phyloP scores from a whole-genome alignment of 2,797 vertebrate genomes.

The Oreonectes daqikongensis region DNA sequence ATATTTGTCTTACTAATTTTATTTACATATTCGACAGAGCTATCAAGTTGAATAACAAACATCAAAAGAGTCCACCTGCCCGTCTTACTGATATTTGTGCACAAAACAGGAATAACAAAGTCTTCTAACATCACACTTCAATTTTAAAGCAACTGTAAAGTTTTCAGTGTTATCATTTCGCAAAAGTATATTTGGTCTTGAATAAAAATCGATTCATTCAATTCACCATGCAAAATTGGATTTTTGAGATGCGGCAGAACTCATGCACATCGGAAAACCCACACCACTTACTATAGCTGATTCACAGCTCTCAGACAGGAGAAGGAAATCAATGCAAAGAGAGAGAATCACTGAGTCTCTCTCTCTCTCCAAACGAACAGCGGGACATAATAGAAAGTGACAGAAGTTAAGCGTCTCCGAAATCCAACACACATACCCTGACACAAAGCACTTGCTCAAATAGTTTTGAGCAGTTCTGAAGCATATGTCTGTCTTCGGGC shows the following conservation, averaged over 20 bases:
- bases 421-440: slow-evolving; percentile 62
- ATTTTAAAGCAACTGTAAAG: neutral
- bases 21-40: too few species aligned
- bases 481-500: slow-evolving; percentile 41
- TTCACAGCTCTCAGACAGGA: slow-evolving; percentile 47
- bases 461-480: slow-evolving; percentile 40
- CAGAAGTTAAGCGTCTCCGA: slow-evolving; percentile 80
- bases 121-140: neutral
- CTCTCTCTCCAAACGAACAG: slow-evolving; percentile 46
- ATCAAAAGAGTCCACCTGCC: too few species aligned
- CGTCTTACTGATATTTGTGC: too few species aligned
- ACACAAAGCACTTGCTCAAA: slow-evolving; percentile 50
- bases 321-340: slow-evolving; percentile 57
- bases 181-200: slow-evolving; percentile 4
- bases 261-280: slow-evolving; percentile 9
- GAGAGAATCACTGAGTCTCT: slow-evolving; percentile 49
- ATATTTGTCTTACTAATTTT: too few species aligned
- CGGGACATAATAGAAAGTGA: slow-evolving; percentile 76
- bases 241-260: slow-evolving; percentile 18
- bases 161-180: slow-evolving; percentile 8
- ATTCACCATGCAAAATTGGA: neutral
- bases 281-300: slow-evolving; percentile 28
- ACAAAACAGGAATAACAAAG: too few species aligned
- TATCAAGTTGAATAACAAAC: too few species aligned
- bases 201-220: slow-evolving; percentile 22